Conservation (phyloP, 2,888 invertebrate genomes). For the Parnassius smintheus region DNA sequence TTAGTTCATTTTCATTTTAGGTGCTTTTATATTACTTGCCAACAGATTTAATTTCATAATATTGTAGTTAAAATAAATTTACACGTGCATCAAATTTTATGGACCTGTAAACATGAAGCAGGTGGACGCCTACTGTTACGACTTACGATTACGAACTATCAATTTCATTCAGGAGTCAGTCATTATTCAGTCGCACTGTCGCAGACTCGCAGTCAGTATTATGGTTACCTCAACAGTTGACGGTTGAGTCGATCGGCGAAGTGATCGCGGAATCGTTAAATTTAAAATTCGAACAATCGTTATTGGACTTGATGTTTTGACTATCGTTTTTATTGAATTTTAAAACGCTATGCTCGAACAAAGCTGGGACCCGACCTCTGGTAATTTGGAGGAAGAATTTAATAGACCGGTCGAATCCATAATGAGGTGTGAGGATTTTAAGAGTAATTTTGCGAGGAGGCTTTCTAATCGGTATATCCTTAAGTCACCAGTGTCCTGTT, state of each 20-base stretch:
- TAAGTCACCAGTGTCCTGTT: constrained; percentile 45
- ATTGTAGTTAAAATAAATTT: neutral
- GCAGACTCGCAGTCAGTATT: constrained; percentile 42
- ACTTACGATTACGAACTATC: constrained; percentile 3
- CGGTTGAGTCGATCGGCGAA: constrained; percentile 36
- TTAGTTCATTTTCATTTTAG: no score
- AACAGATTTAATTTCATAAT: no score
- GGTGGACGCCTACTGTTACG: constrained; percentile 3
- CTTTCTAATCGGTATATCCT: constrained; percentile 69
- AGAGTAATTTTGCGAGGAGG: constrained; percentile 73
- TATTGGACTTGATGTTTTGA: constrained; percentile 45
- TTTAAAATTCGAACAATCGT: constrained; percentile 39
- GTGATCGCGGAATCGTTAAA: constrained; percentile 37
- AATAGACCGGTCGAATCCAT: constrained; percentile 70
- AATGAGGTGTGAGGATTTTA: constrained; percentile 75
- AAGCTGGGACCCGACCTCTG: constrained; percentile 41
- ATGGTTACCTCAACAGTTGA: constrained; percentile 38
- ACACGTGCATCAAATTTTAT: neutral
- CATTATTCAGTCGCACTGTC: no score
- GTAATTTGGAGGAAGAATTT: constrained; percentile 56
- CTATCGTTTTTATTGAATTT: constrained; percentile 41
- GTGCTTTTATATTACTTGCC: no score
- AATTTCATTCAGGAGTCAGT: constrained; percentile 18
- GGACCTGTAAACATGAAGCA: neutral
- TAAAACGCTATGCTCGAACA: constrained; percentile 53